Conservation (phyloP, 2,113 vertebrate genomes). For the Cebus imitator region DNA sequence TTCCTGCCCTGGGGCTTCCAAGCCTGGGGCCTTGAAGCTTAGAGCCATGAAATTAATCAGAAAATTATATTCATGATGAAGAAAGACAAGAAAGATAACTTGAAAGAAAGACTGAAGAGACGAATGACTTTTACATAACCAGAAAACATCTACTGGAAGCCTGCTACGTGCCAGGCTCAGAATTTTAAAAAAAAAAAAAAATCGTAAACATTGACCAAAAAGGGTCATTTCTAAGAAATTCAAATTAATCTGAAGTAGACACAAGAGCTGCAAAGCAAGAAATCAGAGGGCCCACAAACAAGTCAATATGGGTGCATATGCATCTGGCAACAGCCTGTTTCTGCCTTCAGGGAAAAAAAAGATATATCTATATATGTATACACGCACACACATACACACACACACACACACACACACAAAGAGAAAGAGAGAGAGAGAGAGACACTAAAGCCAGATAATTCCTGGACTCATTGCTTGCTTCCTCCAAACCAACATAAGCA, state of each 20-base stretch:
- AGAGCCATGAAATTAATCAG: background rate
- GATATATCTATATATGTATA: too few relatives aligned
- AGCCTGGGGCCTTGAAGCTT: background rate
- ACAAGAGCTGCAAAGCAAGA: background rate
- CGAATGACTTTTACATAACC: background rate
- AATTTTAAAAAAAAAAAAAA: background rate
- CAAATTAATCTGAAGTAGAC: background rate
- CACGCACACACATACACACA: too few relatives aligned
- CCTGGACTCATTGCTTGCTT: background rate
- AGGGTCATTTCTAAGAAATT: background rate
- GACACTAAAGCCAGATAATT: background rate
- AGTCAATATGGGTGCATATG: background rate
- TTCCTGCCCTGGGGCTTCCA: background rate
- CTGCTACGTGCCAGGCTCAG: background rate
- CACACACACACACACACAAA: too few relatives aligned
- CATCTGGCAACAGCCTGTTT: background rate
- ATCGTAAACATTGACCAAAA: background rate
- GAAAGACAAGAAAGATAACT: background rate
- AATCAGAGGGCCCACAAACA: background rate
- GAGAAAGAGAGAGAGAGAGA: too few relatives aligned
- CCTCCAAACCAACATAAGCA: background rate
- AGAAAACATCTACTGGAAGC: background rate
- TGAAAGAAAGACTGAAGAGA: background rate
- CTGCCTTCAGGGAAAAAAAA: background rate
- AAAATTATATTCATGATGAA: background rate